Evolutionary conservation across 1,140 invertebrate genomes (phyloP), one percentile per base, ranked within the genome.

Genomic region (Plectrocnemia conspersa): DNA sequence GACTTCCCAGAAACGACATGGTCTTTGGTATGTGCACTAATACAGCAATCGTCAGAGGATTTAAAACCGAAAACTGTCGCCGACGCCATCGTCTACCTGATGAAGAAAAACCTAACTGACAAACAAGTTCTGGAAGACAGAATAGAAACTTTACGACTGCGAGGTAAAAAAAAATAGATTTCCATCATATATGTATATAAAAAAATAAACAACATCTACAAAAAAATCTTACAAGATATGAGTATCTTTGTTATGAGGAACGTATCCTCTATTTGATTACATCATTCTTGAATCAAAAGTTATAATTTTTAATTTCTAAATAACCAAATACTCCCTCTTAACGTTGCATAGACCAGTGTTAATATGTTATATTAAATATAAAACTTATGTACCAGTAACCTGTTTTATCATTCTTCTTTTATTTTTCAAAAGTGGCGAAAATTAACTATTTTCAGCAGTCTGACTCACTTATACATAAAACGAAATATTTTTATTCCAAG

Each of bases 1-100:
- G 56, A 58, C 23, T 29, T 58, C 11, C 48, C 40, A n/a, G 47
- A 50, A 38, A 10, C n/a, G 1, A 45, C 21, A 5, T 49, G 47
- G 29, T n/a, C 16, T 2, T 18, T 41, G 3, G 21, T 57, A 10
- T 44, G 40, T 18, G 32, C 52, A 18, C 4, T 44, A 1, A 16
- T 50, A 10, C 15, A 33, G 38, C 21, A 35, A 1, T 18, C 32
- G 29, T 16, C 21, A n/a, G 40, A 33, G 29, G 7, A 29, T 0
- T 11, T 50, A 7, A 19, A 38, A 22, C 24, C 55, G 0, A 50
- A 45, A 18, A 33, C 55, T n/a, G 47, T 38, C 7, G 47, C 55
- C 10, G 32, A 15, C 1, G 48, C 35, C 0, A 46, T 50, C 3
- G 11, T 29, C 3, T n/a, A 21, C 7, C 18, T 52, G 24, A 19